Percentiles rank a stretch among this genome's conserved stretches.
These are phyloP conservation scores for Xenopus tropicalis DNA, from an alignment of 2,113 vertebrate genomes.

Conservation along the genomic window UCB_Xtro_10.0 CM004445.2:88721001-88721500, in stretches of 20 bases:
- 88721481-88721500: too few species aligned
- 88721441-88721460: too few species aligned
- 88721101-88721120: constrained; percentile 39
- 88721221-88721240: not conserved
- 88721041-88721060: constrained; percentile 35
- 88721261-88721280: too few species aligned
- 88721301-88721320: too few species aligned
- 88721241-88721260: not conserved
- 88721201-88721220: constrained; percentile 17
- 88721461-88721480: too few species aligned
- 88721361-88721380: too few species aligned
- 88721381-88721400: too few species aligned
- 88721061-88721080: constrained; percentile 24
- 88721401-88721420: too few species aligned
- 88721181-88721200: constrained; percentile 36
- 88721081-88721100: constrained; percentile 38
- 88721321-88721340: too few species aligned
- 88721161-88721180: constrained; percentile 38
- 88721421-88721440: too few species aligned
- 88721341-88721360: too few species aligned
- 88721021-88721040: constrained; percentile 33
- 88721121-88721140: constrained; percentile 32
- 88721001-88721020: not conserved
- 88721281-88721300: too few species aligned
- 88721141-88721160: constrained; percentile 25